These are phyloP conservation scores for Bothrops jararaca DNA, from an alignment of 2,113 vertebrate genomes.

Conservation along the genomic window DNA sequence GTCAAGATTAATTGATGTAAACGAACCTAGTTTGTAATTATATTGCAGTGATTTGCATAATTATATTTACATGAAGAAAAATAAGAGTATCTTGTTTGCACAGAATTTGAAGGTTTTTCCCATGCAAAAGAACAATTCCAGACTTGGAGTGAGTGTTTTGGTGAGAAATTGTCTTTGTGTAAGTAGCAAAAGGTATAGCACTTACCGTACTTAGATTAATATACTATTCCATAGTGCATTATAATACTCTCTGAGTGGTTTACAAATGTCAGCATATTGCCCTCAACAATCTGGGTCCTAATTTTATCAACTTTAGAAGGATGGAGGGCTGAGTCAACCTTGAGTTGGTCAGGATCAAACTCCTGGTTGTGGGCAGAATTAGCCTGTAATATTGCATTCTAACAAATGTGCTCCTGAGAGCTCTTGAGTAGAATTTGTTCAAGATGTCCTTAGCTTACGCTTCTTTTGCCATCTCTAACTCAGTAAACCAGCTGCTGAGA, in stretches of 20 bases:
- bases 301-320: background rate
- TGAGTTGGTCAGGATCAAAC: background rate
- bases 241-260: background rate
- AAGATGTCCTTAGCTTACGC: background rate
- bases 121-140: background rate
- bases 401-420: background rate
- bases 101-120: background rate
- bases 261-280: background rate
- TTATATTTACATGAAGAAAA: conserved; percentile 12
- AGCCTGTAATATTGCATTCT: background rate
- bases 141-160: background rate
- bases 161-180: background rate
- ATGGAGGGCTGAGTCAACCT: background rate
- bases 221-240: background rate
- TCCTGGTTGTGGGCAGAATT: background rate
- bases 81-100: background rate
- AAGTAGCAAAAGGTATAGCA: background rate
- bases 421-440: background rate
- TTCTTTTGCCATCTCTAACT: background rate
- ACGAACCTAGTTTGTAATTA: background rate
- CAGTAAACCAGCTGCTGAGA: background rate
- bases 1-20: background rate
- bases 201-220: background rate
- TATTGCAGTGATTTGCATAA: background rate
- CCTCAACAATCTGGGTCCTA: background rate